phyloP scores from a whole-genome alignment of 1,140 invertebrate species.

The Hypothenemus hampei region DNA sequence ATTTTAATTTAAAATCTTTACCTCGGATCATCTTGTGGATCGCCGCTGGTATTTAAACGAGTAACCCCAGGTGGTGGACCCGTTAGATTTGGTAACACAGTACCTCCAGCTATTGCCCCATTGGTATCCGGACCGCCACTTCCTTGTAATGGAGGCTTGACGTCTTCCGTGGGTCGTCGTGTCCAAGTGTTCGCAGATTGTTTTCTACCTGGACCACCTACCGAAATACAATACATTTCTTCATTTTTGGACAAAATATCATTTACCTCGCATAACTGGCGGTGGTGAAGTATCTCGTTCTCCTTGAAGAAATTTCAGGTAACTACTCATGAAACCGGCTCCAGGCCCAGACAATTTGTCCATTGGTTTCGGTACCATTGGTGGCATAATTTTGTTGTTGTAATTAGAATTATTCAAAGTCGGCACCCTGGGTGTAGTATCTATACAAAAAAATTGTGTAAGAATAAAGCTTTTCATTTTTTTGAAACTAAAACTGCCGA shows the following conservation, averaged over 20 bases:
- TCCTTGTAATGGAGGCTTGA: conserved; percentile 36
- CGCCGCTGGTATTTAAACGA: conserved; percentile 41
- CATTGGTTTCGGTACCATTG: conserved; percentile 46
- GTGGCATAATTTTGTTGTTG: neutral
- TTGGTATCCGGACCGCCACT: conserved; percentile 19
- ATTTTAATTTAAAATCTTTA: neutral
- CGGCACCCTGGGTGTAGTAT: conserved; percentile 35
- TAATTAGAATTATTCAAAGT: conserved; percentile 32
- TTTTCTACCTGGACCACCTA: conserved; percentile 24
- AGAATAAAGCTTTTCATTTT: too few relatives aligned
- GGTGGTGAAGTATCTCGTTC: conserved; percentile 74
- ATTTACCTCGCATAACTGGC: conserved; percentile 55
- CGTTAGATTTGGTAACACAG: conserved; percentile 25
- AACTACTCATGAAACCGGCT: conserved; percentile 77
- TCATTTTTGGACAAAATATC: neutral
- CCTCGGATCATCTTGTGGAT: conserved; percentile 58
- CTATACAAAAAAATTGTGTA: too few relatives aligned
- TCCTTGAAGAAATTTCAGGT: conserved; percentile 77
- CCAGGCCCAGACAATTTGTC: conserved; percentile 55
- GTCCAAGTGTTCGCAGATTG: conserved; percentile 22
- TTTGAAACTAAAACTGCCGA: too few relatives aligned
- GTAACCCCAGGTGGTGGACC: conserved; percentile 18
- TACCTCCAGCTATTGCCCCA: conserved; percentile 30
- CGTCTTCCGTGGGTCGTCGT: conserved; percentile 26
- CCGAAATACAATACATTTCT: neutral